phyloP scores from a whole-genome alignment of 1,140 invertebrate species.

The Polypedilum vanderplanki region DNA sequence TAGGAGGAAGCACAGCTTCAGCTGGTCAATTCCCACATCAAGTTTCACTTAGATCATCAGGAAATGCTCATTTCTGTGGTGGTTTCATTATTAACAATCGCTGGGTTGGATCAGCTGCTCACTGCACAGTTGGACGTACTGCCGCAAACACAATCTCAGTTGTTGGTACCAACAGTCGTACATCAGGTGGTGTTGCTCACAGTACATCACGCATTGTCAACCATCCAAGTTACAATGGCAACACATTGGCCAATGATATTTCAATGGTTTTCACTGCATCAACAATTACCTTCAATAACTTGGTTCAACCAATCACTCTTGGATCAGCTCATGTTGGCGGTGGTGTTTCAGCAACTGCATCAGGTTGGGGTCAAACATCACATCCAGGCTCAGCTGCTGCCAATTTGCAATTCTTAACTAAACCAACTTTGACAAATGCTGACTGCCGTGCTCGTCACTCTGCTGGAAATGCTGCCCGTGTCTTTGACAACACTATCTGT shows the following conservation, averaged over 20 bases:
- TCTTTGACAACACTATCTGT: slow-evolving; percentile 39
- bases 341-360: background rate
- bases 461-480: slow-evolving; percentile 10
- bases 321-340: background rate
- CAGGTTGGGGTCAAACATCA: slow-evolving; percentile 29
- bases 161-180: slow-evolving; percentile 22
- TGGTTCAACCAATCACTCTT: background rate
- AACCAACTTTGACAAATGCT: slow-evolving; percentile 28
- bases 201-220: background rate
- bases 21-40: slow-evolving; percentile 45
- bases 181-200: background rate
- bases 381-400: slow-evolving; percentile 31
- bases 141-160: background rate
- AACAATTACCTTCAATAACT: background rate
- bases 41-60: slow-evolving; percentile 41
- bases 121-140: slow-evolving; percentile 25
- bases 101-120: slow-evolving; percentile 34
- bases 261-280: background rate
- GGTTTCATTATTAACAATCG: slow-evolving; percentile 43
- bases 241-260: slow-evolving; percentile 20
- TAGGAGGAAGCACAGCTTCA: slow-evolving; percentile 44
- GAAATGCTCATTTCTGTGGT: slow-evolving; percentile 46
- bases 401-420: slow-evolving; percentile 31
- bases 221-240: background rate
- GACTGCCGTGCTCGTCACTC: slow-evolving; percentile 30